A percentile compares a stretch with the other conserved stretches of the same genome.
Conservation (phyloP, 2,113 vertebrate genomes). For the Ascaphus truei region DNA sequence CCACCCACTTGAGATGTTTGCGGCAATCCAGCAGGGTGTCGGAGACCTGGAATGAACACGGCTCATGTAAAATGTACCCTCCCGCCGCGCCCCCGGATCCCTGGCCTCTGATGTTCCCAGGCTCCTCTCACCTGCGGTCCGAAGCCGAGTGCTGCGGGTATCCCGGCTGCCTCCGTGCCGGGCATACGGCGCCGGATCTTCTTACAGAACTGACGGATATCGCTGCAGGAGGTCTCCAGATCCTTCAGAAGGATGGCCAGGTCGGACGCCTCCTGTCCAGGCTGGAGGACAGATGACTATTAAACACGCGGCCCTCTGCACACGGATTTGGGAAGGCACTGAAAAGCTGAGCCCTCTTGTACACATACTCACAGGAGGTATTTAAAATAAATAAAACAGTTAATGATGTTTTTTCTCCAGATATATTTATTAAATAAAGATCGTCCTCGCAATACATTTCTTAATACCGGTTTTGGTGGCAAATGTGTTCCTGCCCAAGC, state of each 20-base stretch:
- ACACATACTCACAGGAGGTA: no score
- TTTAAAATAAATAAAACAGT: no score
- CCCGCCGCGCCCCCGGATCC: no score
- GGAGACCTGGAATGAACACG: constrained; percentile 66
- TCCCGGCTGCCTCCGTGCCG: constrained; percentile 86
- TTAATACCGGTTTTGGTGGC: no score
- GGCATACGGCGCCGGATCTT: constrained; percentile 96
- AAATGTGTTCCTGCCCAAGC: no score
- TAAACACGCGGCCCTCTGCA: no score
- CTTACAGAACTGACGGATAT: constrained; percentile 92
- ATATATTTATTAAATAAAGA: no score
- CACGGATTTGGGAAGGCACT: no score
- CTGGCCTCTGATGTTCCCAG: background rate
- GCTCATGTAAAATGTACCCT: no score
- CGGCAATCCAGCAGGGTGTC: constrained; percentile 88
- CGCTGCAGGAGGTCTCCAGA: constrained; percentile 88
- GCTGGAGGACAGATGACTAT: constrained; percentile 40
- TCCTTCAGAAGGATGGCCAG: constrained; percentile 87
- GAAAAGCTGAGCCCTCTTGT: no score
- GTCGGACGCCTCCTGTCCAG: constrained; percentile 81
- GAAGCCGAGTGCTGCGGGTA: constrained; percentile 81
- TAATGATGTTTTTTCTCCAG: no score
- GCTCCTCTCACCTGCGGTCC: constrained; percentile 70
- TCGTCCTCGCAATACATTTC: no score
- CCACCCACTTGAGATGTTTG: constrained; percentile 92